A percentile compares a stretch with the other conserved stretches of the same genome.
These are phyloP conservation scores for Ditylenchus weischeri DNA, from an alignment of 2,888 invertebrate genomes.

Conservation along the genomic window DNA sequence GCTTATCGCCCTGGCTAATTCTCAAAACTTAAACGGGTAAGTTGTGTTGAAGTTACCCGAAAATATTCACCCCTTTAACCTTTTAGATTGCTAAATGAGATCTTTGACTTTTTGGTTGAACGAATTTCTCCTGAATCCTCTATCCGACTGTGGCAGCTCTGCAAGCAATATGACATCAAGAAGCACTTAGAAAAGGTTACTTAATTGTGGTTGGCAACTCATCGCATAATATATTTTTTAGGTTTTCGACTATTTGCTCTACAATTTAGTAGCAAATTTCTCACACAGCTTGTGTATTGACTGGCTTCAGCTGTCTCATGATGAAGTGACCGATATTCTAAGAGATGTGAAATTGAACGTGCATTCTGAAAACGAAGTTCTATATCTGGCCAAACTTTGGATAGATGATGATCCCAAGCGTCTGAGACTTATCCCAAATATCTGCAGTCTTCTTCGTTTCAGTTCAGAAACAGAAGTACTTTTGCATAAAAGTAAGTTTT, in stretches of 20 bases:
- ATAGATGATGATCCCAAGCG: background rate
- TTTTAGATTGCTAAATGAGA: slow-evolving; percentile 3
- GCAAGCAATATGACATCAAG: background rate
- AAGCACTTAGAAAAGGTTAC: background rate
- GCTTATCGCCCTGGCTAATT: background rate
- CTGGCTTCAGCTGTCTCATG: slow-evolving; percentile 1
- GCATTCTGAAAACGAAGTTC: slow-evolving; percentile 7
- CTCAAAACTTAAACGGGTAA: background rate
- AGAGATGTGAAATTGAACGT: background rate
- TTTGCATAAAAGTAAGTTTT: too few species aligned
- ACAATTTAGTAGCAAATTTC: background rate
- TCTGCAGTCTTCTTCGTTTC: slow-evolving; percentile 3
- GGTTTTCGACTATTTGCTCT: slow-evolving; percentile 8
- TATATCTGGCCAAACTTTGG: background rate
- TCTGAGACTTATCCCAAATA: background rate
- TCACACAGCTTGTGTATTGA: background rate
- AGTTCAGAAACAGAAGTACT: background rate
- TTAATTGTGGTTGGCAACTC: background rate
- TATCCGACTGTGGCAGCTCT: slow-evolving; percentile 6
- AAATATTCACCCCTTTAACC: background rate
- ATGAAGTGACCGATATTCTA: background rate
- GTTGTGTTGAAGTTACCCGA: background rate
- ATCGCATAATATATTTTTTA: background rate
- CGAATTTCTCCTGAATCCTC: background rate
- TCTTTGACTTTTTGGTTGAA: slow-evolving; percentile 4